Conservation (phyloP, 64 coral and sea anemone species). For the Stylophora pistillata region DNA sequence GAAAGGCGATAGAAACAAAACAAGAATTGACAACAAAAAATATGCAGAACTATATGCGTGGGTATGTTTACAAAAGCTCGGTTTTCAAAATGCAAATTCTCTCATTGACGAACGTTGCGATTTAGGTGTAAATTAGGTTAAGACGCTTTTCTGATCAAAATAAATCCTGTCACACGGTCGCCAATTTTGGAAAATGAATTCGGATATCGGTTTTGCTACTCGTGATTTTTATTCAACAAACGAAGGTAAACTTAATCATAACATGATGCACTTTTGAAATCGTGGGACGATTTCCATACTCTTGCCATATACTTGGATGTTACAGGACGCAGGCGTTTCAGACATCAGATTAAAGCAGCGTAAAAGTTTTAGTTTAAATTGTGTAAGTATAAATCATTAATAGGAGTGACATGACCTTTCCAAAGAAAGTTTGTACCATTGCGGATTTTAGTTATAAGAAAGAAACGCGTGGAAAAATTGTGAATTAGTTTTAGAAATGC, state of each 20-base stretch:
- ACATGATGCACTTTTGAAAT: conserved; percentile 13
- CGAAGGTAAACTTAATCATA: conserved; percentile 22
- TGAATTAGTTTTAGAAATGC: background rate
- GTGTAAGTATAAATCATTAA: background rate
- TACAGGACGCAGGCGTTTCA: background rate
- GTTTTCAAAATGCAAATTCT: conserved; percentile 26
- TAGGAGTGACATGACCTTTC: background rate
- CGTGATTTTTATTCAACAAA: conserved; percentile 22
- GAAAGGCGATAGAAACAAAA: conserved; percentile 20
- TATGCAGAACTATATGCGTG: background rate
- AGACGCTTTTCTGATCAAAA: conserved; percentile 26
- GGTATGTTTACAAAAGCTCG: conserved; percentile 7
- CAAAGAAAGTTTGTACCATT: background rate
- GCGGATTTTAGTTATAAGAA: background rate
- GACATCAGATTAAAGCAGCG: background rate
- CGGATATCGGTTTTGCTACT: conserved; percentile 18
- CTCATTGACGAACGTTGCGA: conserved; percentile 5
- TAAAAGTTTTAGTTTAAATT: background rate
- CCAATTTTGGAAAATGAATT: conserved; percentile 23
- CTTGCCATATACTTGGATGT: conserved; percentile 8
- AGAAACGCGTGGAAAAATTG: background rate
- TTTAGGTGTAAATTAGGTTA: conserved; percentile 48
- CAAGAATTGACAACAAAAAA: conserved; percentile 1
- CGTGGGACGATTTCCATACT: background rate
- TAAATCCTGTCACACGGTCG: conserved; percentile 20